Base-by-base conservation (phyloP, 2,113 vertebrate genomes). In the Orycteropus afer region DNA sequence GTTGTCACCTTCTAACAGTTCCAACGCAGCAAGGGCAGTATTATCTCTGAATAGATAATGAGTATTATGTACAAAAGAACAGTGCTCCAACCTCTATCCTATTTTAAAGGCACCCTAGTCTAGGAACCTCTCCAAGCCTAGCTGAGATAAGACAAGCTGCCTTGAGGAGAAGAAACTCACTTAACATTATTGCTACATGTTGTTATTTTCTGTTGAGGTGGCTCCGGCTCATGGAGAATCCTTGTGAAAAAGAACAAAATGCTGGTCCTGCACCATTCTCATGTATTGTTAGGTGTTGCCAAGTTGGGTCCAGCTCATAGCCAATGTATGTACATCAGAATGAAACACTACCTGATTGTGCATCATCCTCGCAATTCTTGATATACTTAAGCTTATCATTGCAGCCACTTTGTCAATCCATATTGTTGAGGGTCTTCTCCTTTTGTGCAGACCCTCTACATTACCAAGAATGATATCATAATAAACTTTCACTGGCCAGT, bases 1-100 rank as follows among this genome's bases (percentile, higher is more conserved):
- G 81, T 59, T 83, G 10, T 92, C 93, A 92, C 49, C 74, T 88
- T 91, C 34, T 86, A 82, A 77, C 15, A 83, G 77, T 94, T 91
- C 94, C 59, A 59, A 32, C 76, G 53, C 23, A 85, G 37, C 37
- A 94, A 71, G 51, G 71, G 10, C 78, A 40, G 47, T 71, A 84
- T 81, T 78, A 91, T 77, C 65, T 87, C 76, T 91, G 81, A 91
- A 55, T n/a, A 71, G 55, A 95, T n/a, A 86, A 34, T 65, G 15
- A 49, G 0, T 32, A 53, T 85, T 79, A 57, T 23, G 49, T 67
- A 78, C 51, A 86, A 63, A 94, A 97, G 34, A 91, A 13, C 23
- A 55, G n/a, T 61, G n/a, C 25, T 86, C 71, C 12, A 61, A 61
- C 25, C 18, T 47, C 25, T 78, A 40, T 59, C n/a, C 49, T 81